A percentile compares a stretch with the other conserved stretches of the same genome.
phyloP scores from a whole-genome alignment of 2,113 vertebrate species.

The Bombycilla garrulus region DNA sequence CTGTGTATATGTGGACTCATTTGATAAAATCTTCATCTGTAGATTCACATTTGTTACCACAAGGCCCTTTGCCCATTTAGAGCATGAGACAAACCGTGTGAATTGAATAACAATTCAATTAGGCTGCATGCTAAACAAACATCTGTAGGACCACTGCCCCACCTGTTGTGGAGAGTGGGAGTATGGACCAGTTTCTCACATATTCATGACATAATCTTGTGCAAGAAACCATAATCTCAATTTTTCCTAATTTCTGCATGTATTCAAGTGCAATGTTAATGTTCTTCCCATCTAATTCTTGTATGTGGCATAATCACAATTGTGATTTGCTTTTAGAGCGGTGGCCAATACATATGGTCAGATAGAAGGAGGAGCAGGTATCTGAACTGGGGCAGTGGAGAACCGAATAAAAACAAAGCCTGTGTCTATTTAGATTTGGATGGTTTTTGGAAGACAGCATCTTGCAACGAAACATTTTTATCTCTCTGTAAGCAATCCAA shows the following conservation, averaged over 20 bases:
- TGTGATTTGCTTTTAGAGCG: constrained; percentile 68
- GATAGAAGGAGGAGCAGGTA: constrained; percentile 80
- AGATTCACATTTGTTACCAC: not conserved
- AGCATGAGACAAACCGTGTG: accelerated
- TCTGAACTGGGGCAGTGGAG: constrained; percentile 80
- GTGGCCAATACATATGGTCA: constrained; percentile 77
- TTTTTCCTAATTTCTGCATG: not conserved
- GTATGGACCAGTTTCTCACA: not conserved
- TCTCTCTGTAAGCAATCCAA: constrained; percentile 83
- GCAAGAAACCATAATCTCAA: not conserved
- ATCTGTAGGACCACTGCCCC: not conserved
- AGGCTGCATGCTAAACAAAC: not conserved
- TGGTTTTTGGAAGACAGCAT: constrained; percentile 82
- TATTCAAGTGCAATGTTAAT: not conserved
- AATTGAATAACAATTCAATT: not conserved
- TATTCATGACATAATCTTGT: not conserved
- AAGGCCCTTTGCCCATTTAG: not conserved
- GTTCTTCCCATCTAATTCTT: not conserved
- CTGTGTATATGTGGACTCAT: not conserved
- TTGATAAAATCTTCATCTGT: not conserved
- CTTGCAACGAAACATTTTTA: constrained; percentile 75
- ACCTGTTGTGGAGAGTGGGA: not conserved
- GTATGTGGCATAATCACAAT: not conserved
- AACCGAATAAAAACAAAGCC: constrained; percentile 80
- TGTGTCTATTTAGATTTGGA: constrained; percentile 86